Conservation (phyloP, 1,140 invertebrate genomes). For the Phocides pigmalion region DNA sequence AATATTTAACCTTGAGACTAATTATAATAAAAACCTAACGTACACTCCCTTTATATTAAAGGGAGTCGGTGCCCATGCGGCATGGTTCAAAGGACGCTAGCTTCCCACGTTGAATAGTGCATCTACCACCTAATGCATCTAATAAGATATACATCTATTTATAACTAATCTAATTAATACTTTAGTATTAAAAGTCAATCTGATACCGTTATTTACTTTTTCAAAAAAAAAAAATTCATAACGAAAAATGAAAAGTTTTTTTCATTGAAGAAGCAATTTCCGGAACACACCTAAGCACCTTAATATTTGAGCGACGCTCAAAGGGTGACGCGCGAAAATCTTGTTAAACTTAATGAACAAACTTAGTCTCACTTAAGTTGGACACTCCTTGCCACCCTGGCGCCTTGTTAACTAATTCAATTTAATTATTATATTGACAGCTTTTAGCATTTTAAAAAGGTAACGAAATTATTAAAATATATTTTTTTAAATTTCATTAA, state of each 20-base stretch:
- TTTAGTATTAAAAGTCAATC: too few species aligned
- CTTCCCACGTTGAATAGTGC: too few species aligned
- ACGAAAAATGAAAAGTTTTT: neutral
- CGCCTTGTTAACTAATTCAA: constrained; percentile 44
- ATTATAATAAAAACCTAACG: too few species aligned
- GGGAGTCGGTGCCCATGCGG: too few species aligned
- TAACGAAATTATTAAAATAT: neutral
- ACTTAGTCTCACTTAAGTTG: constrained; percentile 69
- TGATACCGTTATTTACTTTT: too few species aligned
- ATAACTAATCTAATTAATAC: too few species aligned
- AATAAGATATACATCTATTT: too few species aligned
- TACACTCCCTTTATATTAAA: too few species aligned
- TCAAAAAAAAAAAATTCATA: neutral
- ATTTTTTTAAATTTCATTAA: too few species aligned
- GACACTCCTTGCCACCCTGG: constrained; percentile 48
- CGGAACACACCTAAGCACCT: constrained; percentile 48
- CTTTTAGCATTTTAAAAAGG: constrained; percentile 4
- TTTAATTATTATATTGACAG: constrained; percentile 49
- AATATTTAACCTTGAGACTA: too few species aligned
- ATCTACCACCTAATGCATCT: too few species aligned
- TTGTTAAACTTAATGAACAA: constrained; percentile 75
- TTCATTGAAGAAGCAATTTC: constrained; percentile 26
- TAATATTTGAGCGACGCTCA: constrained; percentile 60
- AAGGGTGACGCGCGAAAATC: constrained; percentile 65
- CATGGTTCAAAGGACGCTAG: too few species aligned